A percentile compares a stretch with the other conserved stretches of the same genome.
phyloP scores from a whole-genome alignment of 2,113 vertebrate genomes.

The Nyctibius bracteatus region DNA sequence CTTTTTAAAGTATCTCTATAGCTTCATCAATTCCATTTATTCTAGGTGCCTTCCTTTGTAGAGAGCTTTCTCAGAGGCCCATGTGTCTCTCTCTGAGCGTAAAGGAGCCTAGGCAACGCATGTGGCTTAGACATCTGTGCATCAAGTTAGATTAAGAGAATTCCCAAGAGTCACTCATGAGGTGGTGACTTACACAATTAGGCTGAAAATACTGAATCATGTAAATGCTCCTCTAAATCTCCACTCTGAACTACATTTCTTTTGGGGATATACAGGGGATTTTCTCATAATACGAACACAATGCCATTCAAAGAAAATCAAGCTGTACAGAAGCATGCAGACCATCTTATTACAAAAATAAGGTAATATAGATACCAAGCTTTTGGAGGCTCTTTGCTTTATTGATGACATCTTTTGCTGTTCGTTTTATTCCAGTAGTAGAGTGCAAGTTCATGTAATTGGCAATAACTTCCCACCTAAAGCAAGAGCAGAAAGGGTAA shows the following conservation, averaged over 20 bases:
- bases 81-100: background rate
- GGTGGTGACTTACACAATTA: background rate
- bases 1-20: background rate
- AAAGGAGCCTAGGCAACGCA: background rate
- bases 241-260: background rate
- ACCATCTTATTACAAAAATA: background rate
- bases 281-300: background rate
- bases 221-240: background rate
- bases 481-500: background rate
- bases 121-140: background rate
- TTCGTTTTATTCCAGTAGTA: conserved; percentile 86
- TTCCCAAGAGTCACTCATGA: background rate
- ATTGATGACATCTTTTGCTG: conserved; percentile 94
- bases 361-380: conserved; percentile 79
- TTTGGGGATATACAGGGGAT: background rate
- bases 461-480: conserved; percentile 97
- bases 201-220: background rate
- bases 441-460: conserved; percentile 99
- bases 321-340: background rate
- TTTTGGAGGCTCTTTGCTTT: conserved; percentile 98
- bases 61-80: background rate
- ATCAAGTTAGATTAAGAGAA: background rate
- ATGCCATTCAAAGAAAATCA: background rate
- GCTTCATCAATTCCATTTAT: background rate
- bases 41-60: background rate